Percentiles rank a stretch among this genome's conserved stretches.
These are phyloP conservation scores for Calonectris borealis DNA, from an alignment of 2,113 vertebrate species.

Conservation along the genomic window DNA sequence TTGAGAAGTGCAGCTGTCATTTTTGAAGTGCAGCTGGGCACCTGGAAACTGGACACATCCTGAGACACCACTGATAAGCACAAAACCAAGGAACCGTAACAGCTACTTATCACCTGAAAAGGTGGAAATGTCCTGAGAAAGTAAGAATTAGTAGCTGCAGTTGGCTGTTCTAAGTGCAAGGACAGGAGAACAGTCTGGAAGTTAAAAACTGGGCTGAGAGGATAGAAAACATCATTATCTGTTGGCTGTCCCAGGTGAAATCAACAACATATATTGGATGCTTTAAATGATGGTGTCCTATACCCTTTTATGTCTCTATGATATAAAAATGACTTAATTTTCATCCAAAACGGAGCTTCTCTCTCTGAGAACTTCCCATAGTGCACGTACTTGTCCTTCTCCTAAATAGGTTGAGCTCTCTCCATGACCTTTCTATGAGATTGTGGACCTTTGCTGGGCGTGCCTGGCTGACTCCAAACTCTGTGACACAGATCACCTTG, in stretches of 20 bases:
- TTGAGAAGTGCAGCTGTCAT: not conserved
- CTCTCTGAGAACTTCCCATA: not conserved
- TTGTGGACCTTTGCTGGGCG: not conserved
- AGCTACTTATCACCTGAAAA: not conserved
- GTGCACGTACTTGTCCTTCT: not conserved
- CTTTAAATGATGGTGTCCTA: not conserved
- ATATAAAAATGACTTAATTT: not conserved
- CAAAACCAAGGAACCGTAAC: not conserved
- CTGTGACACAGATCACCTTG: rapidly evolving
- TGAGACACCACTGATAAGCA: not conserved
- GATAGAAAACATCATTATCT: not conserved
- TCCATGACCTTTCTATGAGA: not conserved
- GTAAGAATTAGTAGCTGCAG: not conserved
- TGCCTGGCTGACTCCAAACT: not conserved
- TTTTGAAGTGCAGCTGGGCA: not conserved
- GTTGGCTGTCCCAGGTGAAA: not conserved
- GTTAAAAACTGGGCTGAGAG: not conserved
- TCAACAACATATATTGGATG: not conserved
- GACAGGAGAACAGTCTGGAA: not conserved
- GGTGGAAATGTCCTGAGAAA: not conserved
- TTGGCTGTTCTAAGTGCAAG: not conserved
- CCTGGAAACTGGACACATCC: not conserved
- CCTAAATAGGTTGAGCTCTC: not conserved
- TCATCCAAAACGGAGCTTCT: not conserved
- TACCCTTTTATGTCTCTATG: not conserved